phyloP scores from a whole-genome alignment of 1,140 invertebrate species.

The Oreohelix idahoensis region DNA sequence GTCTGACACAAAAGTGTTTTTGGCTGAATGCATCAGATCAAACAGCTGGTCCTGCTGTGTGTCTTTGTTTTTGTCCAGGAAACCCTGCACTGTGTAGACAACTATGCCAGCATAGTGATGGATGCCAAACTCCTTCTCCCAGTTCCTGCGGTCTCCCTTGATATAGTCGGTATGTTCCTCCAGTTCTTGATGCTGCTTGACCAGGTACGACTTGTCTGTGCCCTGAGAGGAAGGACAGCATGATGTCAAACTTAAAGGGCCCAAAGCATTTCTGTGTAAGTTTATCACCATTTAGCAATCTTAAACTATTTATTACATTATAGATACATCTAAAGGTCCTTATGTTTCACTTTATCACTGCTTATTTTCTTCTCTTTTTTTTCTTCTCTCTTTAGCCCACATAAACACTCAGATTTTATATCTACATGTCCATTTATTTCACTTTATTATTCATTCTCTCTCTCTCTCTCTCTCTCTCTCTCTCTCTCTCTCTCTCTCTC shows the following conservation, averaged over 20 bases:
- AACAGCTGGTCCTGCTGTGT: conserved; percentile 97
- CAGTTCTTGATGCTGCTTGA: conserved; percentile 92
- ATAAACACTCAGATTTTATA: too few species aligned
- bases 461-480: too few species aligned
- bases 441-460: too few species aligned
- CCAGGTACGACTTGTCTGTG: conserved; percentile 85
- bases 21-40: conserved; percentile 89
- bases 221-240: conserved; percentile 79
- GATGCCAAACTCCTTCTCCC: conserved; percentile 95
- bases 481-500: too few species aligned
- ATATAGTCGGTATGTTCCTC: conserved; percentile 88
- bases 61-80: conserved; percentile 99
- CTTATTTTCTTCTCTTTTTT: too few species aligned
- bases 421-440: too few species aligned
- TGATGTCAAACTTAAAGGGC: neutral
- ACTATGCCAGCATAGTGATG: conserved; percentile 98
- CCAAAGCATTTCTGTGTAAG: too few species aligned
- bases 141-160: conserved; percentile 77
- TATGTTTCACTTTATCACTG: too few species aligned
- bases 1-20: conserved; percentile 89
- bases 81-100: conserved; percentile 94
- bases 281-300: too few species aligned
- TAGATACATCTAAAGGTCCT: too few species aligned
- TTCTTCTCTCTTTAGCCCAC: too few species aligned
- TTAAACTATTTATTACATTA: too few species aligned